A percentile compares a stretch with the other conserved stretches of the same genome.
Conservation (phyloP, 2,888 invertebrate species). For the Leuctra nigra region DNA sequence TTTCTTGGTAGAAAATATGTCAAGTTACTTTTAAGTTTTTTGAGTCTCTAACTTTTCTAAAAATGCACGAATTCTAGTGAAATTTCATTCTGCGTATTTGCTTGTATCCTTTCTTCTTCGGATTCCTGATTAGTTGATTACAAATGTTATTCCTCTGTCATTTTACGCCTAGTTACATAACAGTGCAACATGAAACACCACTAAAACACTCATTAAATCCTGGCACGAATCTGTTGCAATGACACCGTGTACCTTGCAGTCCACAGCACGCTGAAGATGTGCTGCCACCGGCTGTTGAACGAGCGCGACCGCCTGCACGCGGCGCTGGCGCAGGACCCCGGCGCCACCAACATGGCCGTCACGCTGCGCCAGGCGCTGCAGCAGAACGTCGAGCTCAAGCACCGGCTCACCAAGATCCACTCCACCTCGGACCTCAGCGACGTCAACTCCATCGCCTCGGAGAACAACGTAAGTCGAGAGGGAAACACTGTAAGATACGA, state of each 20-base stretch:
- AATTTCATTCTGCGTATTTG: too few relatives aligned
- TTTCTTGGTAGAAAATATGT: too few relatives aligned
- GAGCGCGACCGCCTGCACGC: conserved; percentile 46
- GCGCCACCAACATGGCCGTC: conserved; percentile 49
- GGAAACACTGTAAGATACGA: too few relatives aligned
- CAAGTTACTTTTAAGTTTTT: too few relatives aligned
- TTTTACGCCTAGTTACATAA: too few relatives aligned
- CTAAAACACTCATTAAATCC: background rate
- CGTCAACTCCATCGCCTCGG: conserved; percentile 48
- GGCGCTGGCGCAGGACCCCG: conserved; percentile 34
- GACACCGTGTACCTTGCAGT: conserved; percentile 39
- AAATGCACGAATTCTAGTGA: too few relatives aligned
- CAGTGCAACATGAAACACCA: too few relatives aligned
- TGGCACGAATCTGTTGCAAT: background rate
- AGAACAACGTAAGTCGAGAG: background rate
- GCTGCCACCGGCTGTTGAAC: conserved; percentile 40
- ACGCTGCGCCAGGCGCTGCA: conserved; percentile 60
- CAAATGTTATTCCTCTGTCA: too few relatives aligned
- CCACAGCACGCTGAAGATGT: conserved; percentile 44
- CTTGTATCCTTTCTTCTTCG: too few relatives aligned
- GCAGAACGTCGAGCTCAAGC: conserved; percentile 66
- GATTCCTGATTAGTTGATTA: too few relatives aligned
- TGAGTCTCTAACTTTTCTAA: too few relatives aligned
- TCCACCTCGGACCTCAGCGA: conserved; percentile 57
- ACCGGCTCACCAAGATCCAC: conserved; percentile 54